Base-by-base conservation (phyloP, 64 coral and sea anemone species). In the Dendrophyllia cribrosa region DNA sequence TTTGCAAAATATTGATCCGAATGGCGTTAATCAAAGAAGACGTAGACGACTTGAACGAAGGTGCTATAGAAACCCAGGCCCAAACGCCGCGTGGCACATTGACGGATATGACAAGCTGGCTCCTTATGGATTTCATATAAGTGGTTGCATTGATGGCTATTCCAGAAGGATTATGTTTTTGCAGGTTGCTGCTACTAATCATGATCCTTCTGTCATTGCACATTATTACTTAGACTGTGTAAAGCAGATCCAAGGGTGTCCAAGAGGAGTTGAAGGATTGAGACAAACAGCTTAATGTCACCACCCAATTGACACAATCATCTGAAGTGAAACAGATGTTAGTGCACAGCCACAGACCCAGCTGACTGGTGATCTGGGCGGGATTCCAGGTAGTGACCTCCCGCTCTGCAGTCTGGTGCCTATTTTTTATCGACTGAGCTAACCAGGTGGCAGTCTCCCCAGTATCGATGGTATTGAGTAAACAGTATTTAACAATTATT, bases 71-170 rank as follows among this genome's bases (percentile, higher is more conserved):
- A 66, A 69, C 11, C 82, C 82, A 66, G 82, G 82, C 4, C 82
- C 82, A 43, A 85, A 85, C 46, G 46, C 21, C 12, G 0, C 64
- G 17, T 85, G 82, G 82, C 62, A 85, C 63, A 66, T 69, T 47
- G 82, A 85, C 46, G 82, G 82, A 14, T 85, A 85, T 66, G 73
- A 75, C 73, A 75, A 75, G 73, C 49, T 75, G 24, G 49, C 73
- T 15, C 61, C 9, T 9, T 64, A 64, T 64, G 61, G 61, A 64
- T 64, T 64, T 64, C 61, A 64, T 64, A 64, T 64, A 64, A 64
- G 61, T 64, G 61, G 61, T 64, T 64, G 61, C 61, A 64, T 64
- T 64, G 61, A 64, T 64, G 61, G 13, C 61, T 64, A 7, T 64
- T 64, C 10, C 61, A 64, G 61, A 64, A 64, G 61, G 61, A 64